These are phyloP conservation scores for Horisme vitalbata DNA, from an alignment of 2,888 invertebrate genomes.

Conservation along the genomic window DNA sequence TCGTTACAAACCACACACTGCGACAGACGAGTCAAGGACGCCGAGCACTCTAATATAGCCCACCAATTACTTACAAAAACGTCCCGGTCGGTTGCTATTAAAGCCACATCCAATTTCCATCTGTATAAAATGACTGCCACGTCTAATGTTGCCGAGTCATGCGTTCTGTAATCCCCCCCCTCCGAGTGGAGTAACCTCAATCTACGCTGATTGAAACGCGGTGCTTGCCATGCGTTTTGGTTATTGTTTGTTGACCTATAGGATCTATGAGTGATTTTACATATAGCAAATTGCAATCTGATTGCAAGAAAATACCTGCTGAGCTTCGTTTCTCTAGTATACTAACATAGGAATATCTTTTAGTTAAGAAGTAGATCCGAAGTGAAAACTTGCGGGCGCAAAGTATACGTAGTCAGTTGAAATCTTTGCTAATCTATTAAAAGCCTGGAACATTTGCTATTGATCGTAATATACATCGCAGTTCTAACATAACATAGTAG, in stretches of 20 bases:
- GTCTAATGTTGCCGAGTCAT: slow-evolving; percentile 73
- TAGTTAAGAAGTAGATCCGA: no score
- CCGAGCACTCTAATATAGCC: slow-evolving; percentile 34
- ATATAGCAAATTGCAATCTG: no score
- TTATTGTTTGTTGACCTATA: slow-evolving; percentile 32
- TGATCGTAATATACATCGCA: no score
- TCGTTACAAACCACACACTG: slow-evolving; percentile 13
- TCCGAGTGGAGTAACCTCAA: slow-evolving; percentile 50
- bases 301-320: no score
- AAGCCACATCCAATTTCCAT: slow-evolving; percentile 65
- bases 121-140: slow-evolving; percentile 60
- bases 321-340: no score
- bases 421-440: no score
- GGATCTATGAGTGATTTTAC: not conserved
- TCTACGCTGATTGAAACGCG: slow-evolving; percentile 73
- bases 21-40: slow-evolving; percentile 18
- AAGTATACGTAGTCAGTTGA: no score
- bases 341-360: no score
- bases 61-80: slow-evolving; percentile 53
- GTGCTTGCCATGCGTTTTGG: slow-evolving; percentile 62
- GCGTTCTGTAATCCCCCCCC: slow-evolving; percentile 60
- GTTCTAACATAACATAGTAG: not conserved
- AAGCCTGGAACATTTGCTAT: no score
- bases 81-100: slow-evolving; percentile 52
- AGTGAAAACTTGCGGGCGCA: no score